These are phyloP conservation scores for Amiota minor DNA, from an alignment of 2,888 invertebrate species.

Conservation along the genomic window DNA sequence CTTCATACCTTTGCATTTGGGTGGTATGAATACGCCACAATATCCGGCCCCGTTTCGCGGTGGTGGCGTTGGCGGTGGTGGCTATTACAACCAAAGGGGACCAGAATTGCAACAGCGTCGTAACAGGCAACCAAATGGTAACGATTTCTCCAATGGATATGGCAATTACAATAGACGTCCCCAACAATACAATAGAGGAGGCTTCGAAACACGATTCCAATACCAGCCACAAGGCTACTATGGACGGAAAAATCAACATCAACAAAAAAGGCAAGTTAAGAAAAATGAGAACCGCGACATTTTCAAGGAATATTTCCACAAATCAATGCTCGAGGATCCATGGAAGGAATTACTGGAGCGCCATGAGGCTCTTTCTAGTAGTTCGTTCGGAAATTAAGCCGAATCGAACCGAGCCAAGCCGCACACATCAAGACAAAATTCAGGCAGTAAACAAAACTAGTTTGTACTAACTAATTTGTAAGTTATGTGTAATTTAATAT, in stretches of 20 bases:
- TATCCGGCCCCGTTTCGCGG: not conserved
- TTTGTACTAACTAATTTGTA: not conserved
- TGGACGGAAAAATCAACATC: not conserved
- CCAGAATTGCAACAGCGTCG: constrained; percentile 49
- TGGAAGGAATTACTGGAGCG: constrained; percentile 68
- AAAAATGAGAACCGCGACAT: not conserved
- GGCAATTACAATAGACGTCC: not conserved
- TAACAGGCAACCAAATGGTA: constrained; percentile 34
- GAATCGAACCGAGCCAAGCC: not conserved
- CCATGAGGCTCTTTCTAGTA: constrained; percentile 58
- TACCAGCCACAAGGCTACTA: not conserved
- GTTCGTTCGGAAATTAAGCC: constrained; percentile 15
- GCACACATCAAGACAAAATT: not conserved
- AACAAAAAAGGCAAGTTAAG: not conserved
- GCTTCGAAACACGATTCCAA: not conserved
- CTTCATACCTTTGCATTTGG: constrained; percentile 63
- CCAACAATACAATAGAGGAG: not conserved
- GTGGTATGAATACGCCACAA: constrained; percentile 42
- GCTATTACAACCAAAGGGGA: constrained; percentile 35
- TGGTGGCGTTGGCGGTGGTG: constrained; percentile 33
- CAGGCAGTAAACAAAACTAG: not conserved
- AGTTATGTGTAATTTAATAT: too few relatives aligned
- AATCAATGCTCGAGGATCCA: constrained; percentile 71
- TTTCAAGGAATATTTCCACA: constrained; percentile 62
- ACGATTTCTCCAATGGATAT: not conserved